Percentiles rank a stretch among this genome's conserved stretches.
phyloP scores from a whole-genome alignment of 2,113 vertebrate genomes.

The Toxostoma redivivum region DNA sequence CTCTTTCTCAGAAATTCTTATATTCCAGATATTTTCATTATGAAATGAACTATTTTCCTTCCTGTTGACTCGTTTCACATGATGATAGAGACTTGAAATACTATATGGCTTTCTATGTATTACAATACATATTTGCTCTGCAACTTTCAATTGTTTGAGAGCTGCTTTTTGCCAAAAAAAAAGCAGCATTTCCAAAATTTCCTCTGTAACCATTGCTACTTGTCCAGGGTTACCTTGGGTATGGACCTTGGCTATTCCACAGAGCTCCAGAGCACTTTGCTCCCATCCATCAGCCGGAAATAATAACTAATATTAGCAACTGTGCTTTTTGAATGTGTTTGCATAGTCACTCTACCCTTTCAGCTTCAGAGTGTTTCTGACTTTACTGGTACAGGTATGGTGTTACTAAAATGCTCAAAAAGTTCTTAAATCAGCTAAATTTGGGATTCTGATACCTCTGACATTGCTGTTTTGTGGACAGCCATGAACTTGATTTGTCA shows the following conservation, averaged over 20 bases:
- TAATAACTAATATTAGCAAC: not conserved
- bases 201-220: not conserved
- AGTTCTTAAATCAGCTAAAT: not conserved
- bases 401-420: not conserved
- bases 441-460: not conserved
- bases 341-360: not conserved
- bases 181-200: not conserved
- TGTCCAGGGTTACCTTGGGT: not conserved
- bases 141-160: not conserved
- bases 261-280: constrained; percentile 1
- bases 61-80: not conserved
- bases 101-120: not conserved
- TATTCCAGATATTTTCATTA: not conserved
- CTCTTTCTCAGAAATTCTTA: not conserved
- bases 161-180: not conserved
- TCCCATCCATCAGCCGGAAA: not conserved
- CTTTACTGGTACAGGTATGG: not conserved
- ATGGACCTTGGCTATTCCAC: not conserved
- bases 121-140: not conserved
- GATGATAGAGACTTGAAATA: not conserved
- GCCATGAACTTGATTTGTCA: not conserved
- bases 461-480: not conserved
- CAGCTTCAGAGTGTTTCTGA: not conserved
- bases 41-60: not conserved
- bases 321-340: not conserved